Evolutionary conservation across 2,888 invertebrate genomes (phyloP).

Genomic region (Caenorhabditis zanzibari): DNA sequence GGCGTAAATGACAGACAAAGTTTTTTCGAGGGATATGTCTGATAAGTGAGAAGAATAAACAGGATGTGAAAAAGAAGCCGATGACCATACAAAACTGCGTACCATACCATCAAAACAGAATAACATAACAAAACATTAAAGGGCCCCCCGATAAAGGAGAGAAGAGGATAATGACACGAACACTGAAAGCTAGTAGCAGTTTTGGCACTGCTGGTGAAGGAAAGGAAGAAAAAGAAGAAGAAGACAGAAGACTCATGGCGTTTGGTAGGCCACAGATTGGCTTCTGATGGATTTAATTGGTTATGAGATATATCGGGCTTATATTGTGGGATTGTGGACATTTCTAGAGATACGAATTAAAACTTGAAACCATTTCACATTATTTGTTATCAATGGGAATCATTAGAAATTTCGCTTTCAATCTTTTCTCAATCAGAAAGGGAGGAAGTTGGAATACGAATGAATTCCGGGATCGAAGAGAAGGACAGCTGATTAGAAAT

Average conservation of each 20-base stretch:
- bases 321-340: conserved; percentile 60
- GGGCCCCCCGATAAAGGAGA: background rate
- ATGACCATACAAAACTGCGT: conserved; percentile 52
- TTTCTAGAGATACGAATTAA: conserved; percentile 37
- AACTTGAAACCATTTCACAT: conserved; percentile 61
- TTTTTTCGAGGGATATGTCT: conserved; percentile 11
- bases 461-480: background rate
- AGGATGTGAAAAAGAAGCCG: conserved; percentile 48
- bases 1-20: conserved; percentile 32
- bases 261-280: conserved; percentile 48
- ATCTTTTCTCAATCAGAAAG: conserved; percentile 5
- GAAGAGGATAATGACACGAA: conserved; percentile 42
- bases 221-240: background rate
- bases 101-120: conserved; percentile 60
- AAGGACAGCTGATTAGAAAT: background rate
- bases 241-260: conserved; percentile 38
- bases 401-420: conserved; percentile 19
- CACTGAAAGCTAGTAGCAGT: conserved; percentile 48
- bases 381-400: conserved; percentile 56
- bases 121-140: conserved; percentile 38
- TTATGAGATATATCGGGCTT: conserved; percentile 56
- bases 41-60: conserved; percentile 43
- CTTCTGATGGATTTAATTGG: conserved; percentile 51
- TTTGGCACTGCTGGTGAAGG: background rate
- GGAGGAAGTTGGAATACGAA: background rate